Conservation (phyloP, 2,113 vertebrate genomes). For the Syngnathus scovelli region DNA sequence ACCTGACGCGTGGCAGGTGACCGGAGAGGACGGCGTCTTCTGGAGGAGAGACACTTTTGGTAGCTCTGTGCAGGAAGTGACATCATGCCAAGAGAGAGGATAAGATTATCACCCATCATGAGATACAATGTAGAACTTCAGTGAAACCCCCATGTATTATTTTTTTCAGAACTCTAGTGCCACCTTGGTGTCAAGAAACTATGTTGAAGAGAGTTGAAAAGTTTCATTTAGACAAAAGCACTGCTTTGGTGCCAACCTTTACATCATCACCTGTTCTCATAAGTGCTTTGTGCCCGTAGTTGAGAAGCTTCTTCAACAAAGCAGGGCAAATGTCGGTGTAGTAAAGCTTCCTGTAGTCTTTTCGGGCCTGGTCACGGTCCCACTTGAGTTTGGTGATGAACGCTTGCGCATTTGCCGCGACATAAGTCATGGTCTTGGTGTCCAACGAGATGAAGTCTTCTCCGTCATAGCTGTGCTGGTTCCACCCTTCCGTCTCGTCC, state of each 20-base stretch:
- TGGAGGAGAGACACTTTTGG: constrained; percentile 21
- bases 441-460: constrained; percentile 41
- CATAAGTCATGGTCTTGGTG: constrained; percentile 8
- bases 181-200: too few relatives aligned
- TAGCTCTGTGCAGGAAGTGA: not conserved
- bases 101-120: not conserved
- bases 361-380: not conserved
- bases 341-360: not conserved
- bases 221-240: not conserved
- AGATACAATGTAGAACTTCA: too few relatives aligned
- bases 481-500: rapidly evolving
- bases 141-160: too few relatives aligned
- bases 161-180: too few relatives aligned
- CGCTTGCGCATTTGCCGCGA: not conserved
- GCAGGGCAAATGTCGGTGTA: too few relatives aligned
- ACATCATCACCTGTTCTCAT: too few relatives aligned
- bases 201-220: not conserved
- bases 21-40: constrained; percentile 36
- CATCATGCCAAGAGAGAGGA: not conserved
- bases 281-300: too few relatives aligned
- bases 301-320: too few relatives aligned
- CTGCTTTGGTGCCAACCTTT: not conserved
- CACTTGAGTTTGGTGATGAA: not conserved
- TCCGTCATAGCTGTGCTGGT: not conserved
- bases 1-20: constrained; percentile 36